Base-by-base conservation (phyloP, 2,888 invertebrate species). In the Megaustenia siamemsis region DNA sequence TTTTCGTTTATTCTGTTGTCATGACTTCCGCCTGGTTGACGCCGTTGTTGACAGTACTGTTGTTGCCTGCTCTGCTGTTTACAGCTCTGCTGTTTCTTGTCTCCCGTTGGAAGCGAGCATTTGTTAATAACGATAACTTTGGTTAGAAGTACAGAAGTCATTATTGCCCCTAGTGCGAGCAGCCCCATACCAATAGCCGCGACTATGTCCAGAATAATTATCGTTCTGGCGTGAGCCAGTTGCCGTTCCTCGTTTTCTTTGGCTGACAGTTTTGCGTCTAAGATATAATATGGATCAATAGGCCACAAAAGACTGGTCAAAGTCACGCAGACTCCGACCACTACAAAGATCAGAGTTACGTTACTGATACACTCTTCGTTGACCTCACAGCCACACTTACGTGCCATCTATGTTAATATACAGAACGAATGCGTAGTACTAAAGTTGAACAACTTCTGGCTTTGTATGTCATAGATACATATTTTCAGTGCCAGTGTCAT, bases 231-330 rank as follows among this genome's bases (percentile, higher is more conserved):
- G 28, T 82, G 82, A 6, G 24, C 60, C 40, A 18, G 15, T 38
- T 71, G n/a, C 0, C 18, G 71, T 1, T 32, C 10, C n/a, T 82
- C 82, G 21, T 82, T 82, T 32, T 82, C 71, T 32, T 82, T 10
- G 12, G 82, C 82, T 12, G 82, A 73, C 12, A 82, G 40, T n/a
- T 28, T 24, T 12, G 53, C 28, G 40, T 82, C 32, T 3, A 49
- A 10, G 12, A 21, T 24, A 38, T 73, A 82, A 49, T 53, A 38
- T 0, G 56, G 56, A n/a, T 43, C 60, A 40, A 69, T 56, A 21
- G 82, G 82, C 71, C 71, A 73, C 21, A 82, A 21, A 5, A 82
- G 28, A 24, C 40, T 43, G 73, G 60, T 38, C n/a, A 82, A 28
- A 4, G 73, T 38, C 73, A 82, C 18, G 21, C 32, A 32, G 1